phyloP scores from a whole-genome alignment of 2,888 invertebrate species.

The Amphipyra tragopoginis region DNA sequence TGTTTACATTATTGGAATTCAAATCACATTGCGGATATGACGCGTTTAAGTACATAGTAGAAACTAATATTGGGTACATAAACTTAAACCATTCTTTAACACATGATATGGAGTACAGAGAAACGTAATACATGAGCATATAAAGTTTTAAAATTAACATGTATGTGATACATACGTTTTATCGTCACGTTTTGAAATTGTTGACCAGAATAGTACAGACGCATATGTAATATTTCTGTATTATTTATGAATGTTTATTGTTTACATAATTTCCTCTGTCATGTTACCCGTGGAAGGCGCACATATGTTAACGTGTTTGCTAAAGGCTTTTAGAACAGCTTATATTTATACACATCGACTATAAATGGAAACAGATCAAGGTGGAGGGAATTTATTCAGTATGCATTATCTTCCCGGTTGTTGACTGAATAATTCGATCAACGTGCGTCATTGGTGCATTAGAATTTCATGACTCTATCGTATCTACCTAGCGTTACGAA shows the following conservation, averaged over 20 bases:
- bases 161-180: conserved; percentile 12
- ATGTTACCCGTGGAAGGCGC: conserved; percentile 49
- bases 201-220: conserved; percentile 19
- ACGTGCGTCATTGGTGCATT: conserved; percentile 77
- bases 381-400: conserved; percentile 72
- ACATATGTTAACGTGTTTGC: conserved; percentile 29
- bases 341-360: conserved; percentile 58
- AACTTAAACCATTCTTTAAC: conserved; percentile 14
- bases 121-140: conserved; percentile 7
- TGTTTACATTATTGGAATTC: conserved; percentile 38
- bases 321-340: conserved; percentile 40
- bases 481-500: conserved; percentile 24
- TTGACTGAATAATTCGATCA: conserved; percentile 75
- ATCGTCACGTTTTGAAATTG: conserved; percentile 30
- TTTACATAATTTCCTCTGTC: conserved; percentile 46
- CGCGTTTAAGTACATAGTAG: conserved; percentile 6
- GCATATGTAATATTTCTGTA: conserved; percentile 12
- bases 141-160: conserved; percentile 9
- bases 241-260: conserved; percentile 37
- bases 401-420: conserved; percentile 69
- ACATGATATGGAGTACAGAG: not conserved
- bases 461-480: conserved; percentile 65
- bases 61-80: not conserved
- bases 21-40: conserved; percentile 27
- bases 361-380: conserved; percentile 79